Conservation (phyloP, 53 echinoderm and acorn worm species). For the Arbacia lixula region DNA sequence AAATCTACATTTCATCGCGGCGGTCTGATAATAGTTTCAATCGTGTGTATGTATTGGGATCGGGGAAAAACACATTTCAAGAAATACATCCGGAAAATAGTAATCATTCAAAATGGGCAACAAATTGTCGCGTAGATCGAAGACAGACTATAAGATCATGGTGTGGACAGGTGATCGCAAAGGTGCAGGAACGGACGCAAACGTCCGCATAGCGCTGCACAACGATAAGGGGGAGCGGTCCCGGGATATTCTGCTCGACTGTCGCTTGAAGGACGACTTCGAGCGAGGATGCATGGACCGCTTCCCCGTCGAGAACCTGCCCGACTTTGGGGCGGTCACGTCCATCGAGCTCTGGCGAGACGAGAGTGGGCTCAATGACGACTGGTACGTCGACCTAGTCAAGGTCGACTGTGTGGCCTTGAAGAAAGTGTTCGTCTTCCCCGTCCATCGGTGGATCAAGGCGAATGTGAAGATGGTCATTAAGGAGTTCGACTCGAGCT, state of each 20-base stretch:
- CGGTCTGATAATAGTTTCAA: too few relatives aligned
- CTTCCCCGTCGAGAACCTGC: conserved; percentile 67
- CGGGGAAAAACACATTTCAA: too few relatives aligned
- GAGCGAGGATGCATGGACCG: conserved; percentile 70
- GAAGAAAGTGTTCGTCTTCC: conserved; percentile 61
- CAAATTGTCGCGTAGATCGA: too few relatives aligned
- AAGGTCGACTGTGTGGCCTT: conserved; percentile 29
- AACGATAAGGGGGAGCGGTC: conserved; percentile 67
- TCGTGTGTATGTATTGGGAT: too few relatives aligned
- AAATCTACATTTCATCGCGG: too few relatives aligned
- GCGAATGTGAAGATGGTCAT: conserved; percentile 49
- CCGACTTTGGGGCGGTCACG: conserved; percentile 68
- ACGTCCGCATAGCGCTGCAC: conserved; percentile 73
- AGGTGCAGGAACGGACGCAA: conserved; percentile 81
- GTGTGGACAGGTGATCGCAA: conserved; percentile 88
- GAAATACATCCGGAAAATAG: too few relatives aligned
- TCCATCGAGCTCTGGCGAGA: conserved; percentile 85
- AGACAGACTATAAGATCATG: conserved; percentile 56
- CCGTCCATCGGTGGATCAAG: conserved; percentile 82
- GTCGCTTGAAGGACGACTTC: conserved; percentile 77
- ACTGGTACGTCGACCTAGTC: conserved; percentile 83
- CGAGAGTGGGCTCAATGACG: conserved; percentile 49
- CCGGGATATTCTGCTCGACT: conserved; percentile 71
- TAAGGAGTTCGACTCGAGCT: conserved; percentile 59
- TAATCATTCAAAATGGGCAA: too few relatives aligned